Conservation (phyloP, 1,140 invertebrate species). For the Papilio polyxenes region DNA sequence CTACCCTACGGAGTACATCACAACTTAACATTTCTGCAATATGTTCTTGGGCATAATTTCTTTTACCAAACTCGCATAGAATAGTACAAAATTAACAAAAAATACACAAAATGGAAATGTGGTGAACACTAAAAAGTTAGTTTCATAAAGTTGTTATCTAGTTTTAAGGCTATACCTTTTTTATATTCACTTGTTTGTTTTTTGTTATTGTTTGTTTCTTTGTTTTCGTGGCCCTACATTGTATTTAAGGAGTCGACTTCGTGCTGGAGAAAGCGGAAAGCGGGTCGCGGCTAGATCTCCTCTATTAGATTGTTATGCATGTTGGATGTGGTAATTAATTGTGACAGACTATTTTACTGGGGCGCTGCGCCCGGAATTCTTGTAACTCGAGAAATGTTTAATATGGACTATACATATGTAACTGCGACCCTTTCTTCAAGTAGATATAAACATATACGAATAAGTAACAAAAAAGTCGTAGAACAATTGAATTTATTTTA, state of each 20-base stretch:
- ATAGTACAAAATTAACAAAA: not conserved
- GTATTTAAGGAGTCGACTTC: slow-evolving; percentile 59
- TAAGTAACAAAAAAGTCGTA: not conserved
- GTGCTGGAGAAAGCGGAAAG: slow-evolving; percentile 77
- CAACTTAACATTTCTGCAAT: no score
- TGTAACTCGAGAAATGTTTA: slow-evolving; percentile 39
- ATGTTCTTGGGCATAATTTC: no score
- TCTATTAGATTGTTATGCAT: slow-evolving; percentile 76
- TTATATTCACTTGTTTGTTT: no score
- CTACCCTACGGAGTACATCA: no score
- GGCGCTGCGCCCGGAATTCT: slow-evolving; percentile 40
- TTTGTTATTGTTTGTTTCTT: not conserved
- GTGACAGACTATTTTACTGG: slow-evolving; percentile 67
- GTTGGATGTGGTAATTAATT: slow-evolving; percentile 75
- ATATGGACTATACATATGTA: slow-evolving; percentile 30
- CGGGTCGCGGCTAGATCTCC: slow-evolving; percentile 69
- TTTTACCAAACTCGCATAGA: not conserved
- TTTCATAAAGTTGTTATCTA: not conserved
- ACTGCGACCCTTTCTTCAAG: slow-evolving; percentile 25
- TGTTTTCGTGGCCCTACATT: slow-evolving; percentile 55
- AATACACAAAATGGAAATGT: not conserved
- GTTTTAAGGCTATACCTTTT: not conserved
- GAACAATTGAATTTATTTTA: not conserved
- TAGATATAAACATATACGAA: not conserved
- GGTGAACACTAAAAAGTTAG: not conserved